Evolutionary conservation across 2,113 vertebrate species (phyloP), one percentile per base, ranked within the genome.

Genomic region (Malurus cyaneus): DNA sequence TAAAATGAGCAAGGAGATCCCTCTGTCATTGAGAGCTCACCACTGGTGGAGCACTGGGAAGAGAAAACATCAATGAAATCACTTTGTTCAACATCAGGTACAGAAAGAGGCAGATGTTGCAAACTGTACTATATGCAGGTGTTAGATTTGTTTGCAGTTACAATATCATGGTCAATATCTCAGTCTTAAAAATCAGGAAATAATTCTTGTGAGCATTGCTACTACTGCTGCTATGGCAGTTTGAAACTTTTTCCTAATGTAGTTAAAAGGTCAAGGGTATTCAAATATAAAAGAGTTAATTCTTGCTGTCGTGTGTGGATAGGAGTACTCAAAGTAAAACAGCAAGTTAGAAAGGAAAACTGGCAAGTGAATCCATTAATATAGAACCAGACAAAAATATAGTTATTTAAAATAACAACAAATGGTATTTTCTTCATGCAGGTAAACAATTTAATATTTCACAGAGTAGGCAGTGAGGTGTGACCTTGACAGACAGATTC

Each of bases 371-470:
- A 59, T 69, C 12, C 14, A 28, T 62, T 70, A 34, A 57, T 66
- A 65, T 62, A 90, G 83, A 82, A 61, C 32, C 3, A 54, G 52
- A 56, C 46, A 36, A 92, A 93, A 94, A 59, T 20, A 24, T 26
- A 65, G 26, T 76, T 50, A 59, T 84, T 89, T 64, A 49, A 69
- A 88, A 86, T 47, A 77, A 53, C 21, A 76, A 18, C 39, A 73
- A 88, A 83, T 59, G 16, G 3, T 66, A 5, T 87, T 92, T 65
- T 39, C 74, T 88, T 62, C 36, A 53, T 64, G 39, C 18, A 74
- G 12, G 66, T 86, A 82, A 89, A 53, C 73, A 91, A 66, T 72
- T 93, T 94, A 85, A 32, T 89, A 56, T 85, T 93, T 95, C 62
- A 88, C 50, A 72, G 46, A 20, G 34, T 50, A 86, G 80, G 67